Evolutionary conservation across 2,797 vertebrate genomes (phyloP).

Genomic region (Falco cherrug): DNA sequence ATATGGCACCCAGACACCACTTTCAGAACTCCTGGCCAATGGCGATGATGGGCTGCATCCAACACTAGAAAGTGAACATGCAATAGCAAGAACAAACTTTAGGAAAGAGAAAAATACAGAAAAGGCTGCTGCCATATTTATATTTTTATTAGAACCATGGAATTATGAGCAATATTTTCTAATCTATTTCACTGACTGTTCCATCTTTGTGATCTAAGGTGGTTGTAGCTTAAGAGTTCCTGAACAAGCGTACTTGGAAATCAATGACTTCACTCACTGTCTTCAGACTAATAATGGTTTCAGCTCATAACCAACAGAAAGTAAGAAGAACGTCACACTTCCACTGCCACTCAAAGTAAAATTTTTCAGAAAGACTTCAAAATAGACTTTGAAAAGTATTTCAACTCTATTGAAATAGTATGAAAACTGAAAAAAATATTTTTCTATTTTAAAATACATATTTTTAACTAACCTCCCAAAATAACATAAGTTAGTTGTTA

Average conservation of each 20-base stretch:
- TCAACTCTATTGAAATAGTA: neutral
- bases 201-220: neutral
- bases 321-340: neutral
- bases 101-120: neutral
- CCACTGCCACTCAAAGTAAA: neutral
- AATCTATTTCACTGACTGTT: neutral
- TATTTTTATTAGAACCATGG: neutral
- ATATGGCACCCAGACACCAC: conserved; percentile 97
- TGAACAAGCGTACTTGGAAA: neutral
- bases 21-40: conserved; percentile 96
- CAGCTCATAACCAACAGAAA: neutral
- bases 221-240: neutral
- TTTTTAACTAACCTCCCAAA: neutral
- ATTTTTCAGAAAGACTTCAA: neutral
- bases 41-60: conserved; percentile 96
- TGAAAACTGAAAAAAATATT: neutral
- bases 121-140: neutral
- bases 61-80: conserved; percentile 80
- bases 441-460: neutral
- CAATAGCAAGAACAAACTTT: neutral
- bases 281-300: neutral
- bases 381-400: neutral
- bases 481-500: neutral
- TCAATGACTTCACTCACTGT: neutral
- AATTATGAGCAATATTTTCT: neutral